A percentile compares a stretch with the other conserved stretches of the same genome.
phyloP scores from a whole-genome alignment of 2,888 invertebrate genomes.

The Diploptera punctata region DNA sequence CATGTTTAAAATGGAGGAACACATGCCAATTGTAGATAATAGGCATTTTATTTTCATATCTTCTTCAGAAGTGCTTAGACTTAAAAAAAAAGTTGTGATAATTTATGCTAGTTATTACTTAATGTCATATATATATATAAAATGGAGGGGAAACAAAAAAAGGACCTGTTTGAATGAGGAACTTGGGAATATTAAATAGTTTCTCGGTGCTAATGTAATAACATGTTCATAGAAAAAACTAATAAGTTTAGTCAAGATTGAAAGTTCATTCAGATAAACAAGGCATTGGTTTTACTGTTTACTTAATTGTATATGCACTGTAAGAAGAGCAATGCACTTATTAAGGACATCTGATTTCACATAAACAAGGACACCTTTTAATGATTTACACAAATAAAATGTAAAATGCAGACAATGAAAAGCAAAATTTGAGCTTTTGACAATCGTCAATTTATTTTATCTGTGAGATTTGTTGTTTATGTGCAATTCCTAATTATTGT shows the following conservation, averaged over 20 bases:
- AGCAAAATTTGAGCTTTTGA: constrained; percentile 1
- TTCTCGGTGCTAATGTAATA: constrained; percentile 12
- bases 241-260: no score
- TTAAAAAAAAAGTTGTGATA: constrained; percentile 38
- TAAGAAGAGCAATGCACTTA: neutral
- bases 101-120: constrained; percentile 41
- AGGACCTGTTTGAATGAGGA: neutral
- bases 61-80: constrained; percentile 34
- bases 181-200: neutral
- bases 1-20: constrained; percentile 9
- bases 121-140: constrained; percentile 15
- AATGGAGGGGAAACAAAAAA: neutral
- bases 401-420: neutral
- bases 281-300: no score
- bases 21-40: constrained; percentile 27
- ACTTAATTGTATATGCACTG: constrained; percentile 20
- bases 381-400: no score
- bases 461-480: constrained; percentile 2
- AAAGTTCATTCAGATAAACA: no score
- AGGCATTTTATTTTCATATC: constrained; percentile 39
- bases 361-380: constrained; percentile 16
- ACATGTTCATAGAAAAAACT: constrained; percentile 3
- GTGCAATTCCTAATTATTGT: constrained; percentile 1
- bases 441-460: neutral
- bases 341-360: neutral